phyloP scores from a whole-genome alignment of 2,797 vertebrate species.

The Amazona finschi region DNA sequence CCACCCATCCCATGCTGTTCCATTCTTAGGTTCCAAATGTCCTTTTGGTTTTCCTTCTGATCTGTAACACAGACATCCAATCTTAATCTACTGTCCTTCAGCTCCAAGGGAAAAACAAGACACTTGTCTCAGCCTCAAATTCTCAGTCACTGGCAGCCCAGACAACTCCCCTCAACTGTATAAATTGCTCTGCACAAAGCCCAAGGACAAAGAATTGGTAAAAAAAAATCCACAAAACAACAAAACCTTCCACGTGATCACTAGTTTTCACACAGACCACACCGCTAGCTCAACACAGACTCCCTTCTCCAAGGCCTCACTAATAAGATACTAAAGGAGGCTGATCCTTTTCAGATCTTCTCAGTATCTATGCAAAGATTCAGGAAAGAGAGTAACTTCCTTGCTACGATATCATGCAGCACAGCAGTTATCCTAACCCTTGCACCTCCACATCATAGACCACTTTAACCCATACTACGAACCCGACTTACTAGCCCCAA shows the following conservation, averaged over 20 bases:
- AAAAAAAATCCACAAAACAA: not conserved
- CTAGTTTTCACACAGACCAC: not conserved
- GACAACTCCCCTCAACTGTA: not conserved
- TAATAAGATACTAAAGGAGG: not conserved
- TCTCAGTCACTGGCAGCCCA: not conserved
- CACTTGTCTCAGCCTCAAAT: not conserved
- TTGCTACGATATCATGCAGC: not conserved
- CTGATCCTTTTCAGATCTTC: not conserved
- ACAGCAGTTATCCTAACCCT: not conserved
- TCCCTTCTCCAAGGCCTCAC: not conserved
- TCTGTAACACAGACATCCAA: not conserved
- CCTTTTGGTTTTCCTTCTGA: not conserved
- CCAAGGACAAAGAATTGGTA: not conserved
- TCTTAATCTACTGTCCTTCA: not conserved
- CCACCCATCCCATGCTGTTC: not conserved
- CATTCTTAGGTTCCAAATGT: not conserved
- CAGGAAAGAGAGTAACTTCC: not conserved
- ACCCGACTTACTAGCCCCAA: fast-evolving
- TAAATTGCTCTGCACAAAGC: not conserved
- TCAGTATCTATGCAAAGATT: not conserved
- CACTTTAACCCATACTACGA: not conserved
- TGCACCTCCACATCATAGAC: not conserved
- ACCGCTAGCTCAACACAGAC: not conserved
- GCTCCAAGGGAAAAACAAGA: not conserved
- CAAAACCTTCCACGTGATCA: not conserved